Conservation (phyloP, 2,888 invertebrate genomes). For the Pterobdella sp. region DNA sequence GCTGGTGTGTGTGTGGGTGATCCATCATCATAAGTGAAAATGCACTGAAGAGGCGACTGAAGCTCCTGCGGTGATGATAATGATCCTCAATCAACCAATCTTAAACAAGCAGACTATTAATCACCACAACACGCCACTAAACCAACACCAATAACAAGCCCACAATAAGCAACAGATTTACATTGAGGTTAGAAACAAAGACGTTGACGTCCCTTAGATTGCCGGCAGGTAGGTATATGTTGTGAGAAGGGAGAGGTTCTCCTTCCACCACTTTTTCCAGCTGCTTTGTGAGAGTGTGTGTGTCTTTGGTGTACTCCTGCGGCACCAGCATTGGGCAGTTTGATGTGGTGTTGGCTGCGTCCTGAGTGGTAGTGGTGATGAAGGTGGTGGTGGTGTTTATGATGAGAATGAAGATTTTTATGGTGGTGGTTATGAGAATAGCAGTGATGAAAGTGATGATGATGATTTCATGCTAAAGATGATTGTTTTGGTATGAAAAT, state of each 20-base stretch:
- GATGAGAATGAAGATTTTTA: neutral
- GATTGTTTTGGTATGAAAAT: too few species aligned
- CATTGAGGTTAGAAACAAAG: too few species aligned
- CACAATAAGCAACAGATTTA: too few species aligned
- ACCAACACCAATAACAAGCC: neutral
- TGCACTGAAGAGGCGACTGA: slow-evolving; percentile 53
- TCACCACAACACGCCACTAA: neutral
- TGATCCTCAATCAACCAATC: too few species aligned
- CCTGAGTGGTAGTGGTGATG: neutral
- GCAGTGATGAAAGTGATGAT: too few species aligned
- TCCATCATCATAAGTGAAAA: slow-evolving; percentile 49
- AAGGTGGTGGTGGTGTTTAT: neutral
- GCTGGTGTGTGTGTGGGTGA: neutral
- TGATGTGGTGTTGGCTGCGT: too few species aligned
- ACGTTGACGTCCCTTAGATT: neutral
- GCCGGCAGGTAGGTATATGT: neutral
- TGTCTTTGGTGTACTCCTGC: too few species aligned
- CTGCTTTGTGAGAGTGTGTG: too few species aligned
- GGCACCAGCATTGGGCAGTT: too few species aligned
- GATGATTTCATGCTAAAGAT: too few species aligned
- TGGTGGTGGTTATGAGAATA: neutral
- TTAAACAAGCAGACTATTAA: too few species aligned
- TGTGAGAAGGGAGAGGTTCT: neutral
- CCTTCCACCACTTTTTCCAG: too few species aligned
- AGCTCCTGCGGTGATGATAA: slow-evolving; percentile 40